Conservation (phyloP, 2,888 invertebrate species). For the Eristalis tenax region DNA sequence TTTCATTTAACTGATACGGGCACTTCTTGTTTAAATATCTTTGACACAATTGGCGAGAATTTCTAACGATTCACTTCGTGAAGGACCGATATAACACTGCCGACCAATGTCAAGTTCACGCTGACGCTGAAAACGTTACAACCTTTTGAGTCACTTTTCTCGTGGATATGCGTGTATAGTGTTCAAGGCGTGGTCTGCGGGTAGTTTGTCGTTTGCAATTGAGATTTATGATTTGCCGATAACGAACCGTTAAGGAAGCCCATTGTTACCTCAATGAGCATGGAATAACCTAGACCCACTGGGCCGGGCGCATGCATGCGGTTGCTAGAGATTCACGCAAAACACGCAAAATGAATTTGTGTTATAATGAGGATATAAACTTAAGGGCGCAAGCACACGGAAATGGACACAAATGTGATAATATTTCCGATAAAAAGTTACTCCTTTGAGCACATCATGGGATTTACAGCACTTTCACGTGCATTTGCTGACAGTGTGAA, state of each 20-base stretch:
- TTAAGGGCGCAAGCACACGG: not conserved
- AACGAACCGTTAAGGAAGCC: not conserved
- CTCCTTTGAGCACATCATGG: not conserved
- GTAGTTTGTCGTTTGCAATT: not conserved
- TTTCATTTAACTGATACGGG: not conserved
- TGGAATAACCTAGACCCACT: conserved; percentile 16
- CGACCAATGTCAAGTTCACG: not conserved
- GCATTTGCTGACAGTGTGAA: not conserved
- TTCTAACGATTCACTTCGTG: not conserved
- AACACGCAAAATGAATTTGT: conserved; percentile 16
- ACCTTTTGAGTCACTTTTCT: not conserved
- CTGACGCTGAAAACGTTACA: not conserved
- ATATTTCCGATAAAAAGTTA: not conserved
- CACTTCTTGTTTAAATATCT: not conserved
- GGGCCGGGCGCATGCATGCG: not conserved
- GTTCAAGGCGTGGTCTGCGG: not conserved
- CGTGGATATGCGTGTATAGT: not conserved
- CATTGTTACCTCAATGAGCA: not conserved
- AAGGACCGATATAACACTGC: not conserved
- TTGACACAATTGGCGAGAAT: not conserved
- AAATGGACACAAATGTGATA: conserved; percentile 3
- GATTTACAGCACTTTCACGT: not conserved
- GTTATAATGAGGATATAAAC: not conserved
- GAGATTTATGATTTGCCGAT: not conserved
- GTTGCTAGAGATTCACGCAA: not conserved